Conservation (phyloP, 2,797 vertebrate species). For the Phataginus tetradactyla region DNA sequence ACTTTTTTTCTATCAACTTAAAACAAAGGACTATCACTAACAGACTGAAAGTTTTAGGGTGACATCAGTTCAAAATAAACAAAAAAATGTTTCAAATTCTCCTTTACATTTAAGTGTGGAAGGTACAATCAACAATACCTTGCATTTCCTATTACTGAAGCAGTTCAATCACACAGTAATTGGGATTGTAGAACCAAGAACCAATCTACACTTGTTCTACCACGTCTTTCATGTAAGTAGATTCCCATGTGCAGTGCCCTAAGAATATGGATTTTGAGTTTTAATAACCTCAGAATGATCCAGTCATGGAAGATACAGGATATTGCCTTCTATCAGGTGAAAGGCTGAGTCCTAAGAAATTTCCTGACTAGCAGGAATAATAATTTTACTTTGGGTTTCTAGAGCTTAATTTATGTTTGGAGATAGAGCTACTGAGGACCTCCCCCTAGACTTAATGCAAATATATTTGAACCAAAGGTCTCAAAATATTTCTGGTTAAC, state of each 20-base stretch:
- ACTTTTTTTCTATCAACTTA: neutral
- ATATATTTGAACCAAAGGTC: neutral
- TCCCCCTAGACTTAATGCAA: neutral
- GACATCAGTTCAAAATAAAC: neutral
- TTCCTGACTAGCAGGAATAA: neutral
- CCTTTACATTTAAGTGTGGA: neutral
- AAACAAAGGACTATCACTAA: neutral
- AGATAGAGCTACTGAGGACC: neutral
- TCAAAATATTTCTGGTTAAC: neutral
- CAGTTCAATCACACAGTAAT: neutral
- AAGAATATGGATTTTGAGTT: neutral
- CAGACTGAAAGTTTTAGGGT: neutral
- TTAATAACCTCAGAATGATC: neutral
- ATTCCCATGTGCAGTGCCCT: neutral
- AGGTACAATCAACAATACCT: neutral
- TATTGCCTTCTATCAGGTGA: neutral
- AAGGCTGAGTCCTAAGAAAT: neutral
- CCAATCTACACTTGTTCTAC: neutral
- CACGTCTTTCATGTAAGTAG: neutral
- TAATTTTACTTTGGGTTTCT: neutral
- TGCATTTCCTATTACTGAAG: neutral
- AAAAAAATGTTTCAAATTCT: neutral
- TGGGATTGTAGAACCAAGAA: neutral
- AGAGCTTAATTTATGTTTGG: neutral
- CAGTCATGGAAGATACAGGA: neutral